Base-by-base conservation (phyloP, 2,113 vertebrate genomes). In the Gasterosteus nipponicus region DNA sequence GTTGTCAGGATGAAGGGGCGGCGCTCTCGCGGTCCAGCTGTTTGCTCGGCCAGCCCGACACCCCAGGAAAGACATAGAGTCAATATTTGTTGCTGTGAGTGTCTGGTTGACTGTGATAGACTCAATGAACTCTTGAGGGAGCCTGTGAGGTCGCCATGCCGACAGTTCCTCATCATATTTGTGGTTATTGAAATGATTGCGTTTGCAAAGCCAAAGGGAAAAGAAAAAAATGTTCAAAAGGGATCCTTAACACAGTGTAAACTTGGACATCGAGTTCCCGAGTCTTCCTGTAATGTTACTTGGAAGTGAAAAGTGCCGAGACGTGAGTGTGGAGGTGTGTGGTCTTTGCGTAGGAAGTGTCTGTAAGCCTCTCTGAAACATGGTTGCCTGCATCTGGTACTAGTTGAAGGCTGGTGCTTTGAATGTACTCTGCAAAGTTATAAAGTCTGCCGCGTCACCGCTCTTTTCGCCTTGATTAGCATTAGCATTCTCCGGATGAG, bases 21-120 rank as follows among this genome's bases (percentile, higher is more conserved):
- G 78, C 38, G 49, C 75, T 81, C 73, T 64, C 68, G 73, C 80
- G 67, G 66, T 81, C 90, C 92, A 94, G 92, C 92, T 94, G 94
- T 93, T 93, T 87, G 91, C 82, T 73, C 82, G 87, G 80, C 77
- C 73, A 84, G 49, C 75, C 78, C 80, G 61, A 75, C 74, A 58
- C 80, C 80, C 73, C 69, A 82, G 65, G 53, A 68, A 73, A 77
- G 46, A 89, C 73, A 72, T 53, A 87, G 81, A 85, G 77, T 90
- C 90, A 91, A 93, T 91, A 90, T 91, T 89, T 90, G 89, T 74
- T 72, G 59, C 70, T 75, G 73, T 67, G 74, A 53, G 77, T 60
- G 66, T 78, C 73, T 83, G 66, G n/a, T 58, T 58, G 38, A 80
- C 29, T 33, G 42, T 49, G 56, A 67, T 53, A 82, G 77, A 84